A percentile compares a stretch with the other conserved stretches of the same genome.
Conservation (phyloP, 2,888 invertebrate genomes). For the Sarcophaga carnaria region DNA sequence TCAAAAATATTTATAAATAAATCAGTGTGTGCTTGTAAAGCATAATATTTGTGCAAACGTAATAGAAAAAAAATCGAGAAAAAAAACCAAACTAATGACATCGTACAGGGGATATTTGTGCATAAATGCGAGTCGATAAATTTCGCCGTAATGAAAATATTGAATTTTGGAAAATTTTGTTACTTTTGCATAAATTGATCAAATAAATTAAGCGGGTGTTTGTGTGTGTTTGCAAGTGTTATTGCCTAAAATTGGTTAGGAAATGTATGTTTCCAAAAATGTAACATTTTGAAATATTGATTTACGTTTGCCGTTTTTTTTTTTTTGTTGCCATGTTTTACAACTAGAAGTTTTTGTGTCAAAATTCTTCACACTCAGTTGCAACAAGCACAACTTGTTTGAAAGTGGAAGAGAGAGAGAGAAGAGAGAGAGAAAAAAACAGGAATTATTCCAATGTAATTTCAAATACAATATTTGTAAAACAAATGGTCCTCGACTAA, state of each 20-base stretch:
- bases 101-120: background rate
- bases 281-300: slow-evolving; percentile 24
- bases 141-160: background rate
- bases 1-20: slow-evolving; percentile 52
- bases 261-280: slow-evolving; percentile 2
- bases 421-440: background rate
- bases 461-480: slow-evolving; percentile 11
- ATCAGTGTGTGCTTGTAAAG: slow-evolving; percentile 15
- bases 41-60: no score
- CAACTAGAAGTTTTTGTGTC: background rate
- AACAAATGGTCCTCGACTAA: slow-evolving; percentile 21
- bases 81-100: background rate
- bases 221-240: background rate
- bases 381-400: background rate
- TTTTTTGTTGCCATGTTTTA: no score
- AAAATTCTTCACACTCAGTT: background rate
- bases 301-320: background rate
- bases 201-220: background rate
- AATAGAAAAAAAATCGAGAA: background rate
- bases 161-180: background rate
- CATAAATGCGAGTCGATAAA: background rate
- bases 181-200: background rate
- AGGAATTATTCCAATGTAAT: slow-evolving; percentile 1
- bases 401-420: no score
- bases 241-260: background rate